Evolutionary conservation across 2,888 invertebrate genomes (phyloP), one percentile per base, ranked within the genome.

Genomic region (Siphlonurus alternatus): DNA sequence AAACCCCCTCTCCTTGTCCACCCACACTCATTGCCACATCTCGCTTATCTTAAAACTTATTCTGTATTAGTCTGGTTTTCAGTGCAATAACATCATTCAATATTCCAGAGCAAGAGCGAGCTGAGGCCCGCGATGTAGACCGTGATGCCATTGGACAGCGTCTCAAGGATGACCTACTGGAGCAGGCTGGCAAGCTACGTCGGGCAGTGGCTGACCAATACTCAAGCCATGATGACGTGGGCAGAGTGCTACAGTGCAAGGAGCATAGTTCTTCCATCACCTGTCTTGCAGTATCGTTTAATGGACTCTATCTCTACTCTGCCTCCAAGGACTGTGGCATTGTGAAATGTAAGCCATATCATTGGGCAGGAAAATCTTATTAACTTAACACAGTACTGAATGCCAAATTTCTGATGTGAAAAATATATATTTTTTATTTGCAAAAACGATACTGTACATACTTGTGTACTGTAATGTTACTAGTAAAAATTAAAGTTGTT

Each of bases 281-380:
- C 1, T 88, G 92, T 73, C 73, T 93, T 18, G 89, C 88, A 69
- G 74, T 95, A 2, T 86, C 88, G 25, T 78, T 79, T 65, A 88
- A 94, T 75, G 83, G 85, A 61, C 79, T 82, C 70, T 83, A 78
- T 70, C 78, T 89, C 0, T 95, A 84, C 75, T 85, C 88, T 24
- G 94, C 90, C 0, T 91, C 92, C 65, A 96, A 96, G 79, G 92
- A 94, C 74, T 87, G 91, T 61, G 81, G 83, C 61, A 81, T 97
- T 63, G 84, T 94, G 19, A 95, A 95, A 79, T 97, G 93, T 82
- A 76, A 74, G 76, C 72, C 66, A n/a, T n/a, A 24, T 24, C 20
- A n/a, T 64, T 2, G 18, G 15, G 20, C 10, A 22, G 22, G 20
- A 22, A 18, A 23, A 18, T 23, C 1, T 23, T 7, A 7, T 1